Conservation (phyloP, 2,888 invertebrate species). For the Cephalotes varians region DNA sequence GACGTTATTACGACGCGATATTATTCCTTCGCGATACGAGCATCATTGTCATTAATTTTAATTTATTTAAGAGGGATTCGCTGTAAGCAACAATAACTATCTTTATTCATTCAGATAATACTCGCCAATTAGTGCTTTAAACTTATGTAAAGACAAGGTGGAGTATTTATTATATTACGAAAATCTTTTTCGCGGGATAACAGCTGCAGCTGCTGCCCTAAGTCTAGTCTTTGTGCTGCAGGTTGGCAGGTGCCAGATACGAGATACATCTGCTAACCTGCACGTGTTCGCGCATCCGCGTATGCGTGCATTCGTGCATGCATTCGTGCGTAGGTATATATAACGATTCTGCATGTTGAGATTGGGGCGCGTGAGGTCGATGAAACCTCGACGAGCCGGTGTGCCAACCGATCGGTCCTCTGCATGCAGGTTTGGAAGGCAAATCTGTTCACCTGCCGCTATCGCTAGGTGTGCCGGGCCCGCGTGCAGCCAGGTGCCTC, state of each 20-base stretch:
- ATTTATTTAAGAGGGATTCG: background rate
- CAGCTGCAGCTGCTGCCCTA: conserved; percentile 65
- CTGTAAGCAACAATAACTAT: background rate
- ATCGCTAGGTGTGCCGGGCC: conserved; percentile 45
- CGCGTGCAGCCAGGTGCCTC: conserved; percentile 73
- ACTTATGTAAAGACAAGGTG: background rate
- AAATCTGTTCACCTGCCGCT: conserved; percentile 76
- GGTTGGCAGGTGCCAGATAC: conserved; percentile 78
- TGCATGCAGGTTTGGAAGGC: conserved; percentile 33
- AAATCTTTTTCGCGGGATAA: conserved; percentile 49
- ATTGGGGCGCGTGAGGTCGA: conserved; percentile 17
- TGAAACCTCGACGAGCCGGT: conserved; percentile 58
- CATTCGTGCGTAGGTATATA: background rate
- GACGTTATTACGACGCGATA: conserved; percentile 17
- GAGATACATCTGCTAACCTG: conserved; percentile 79
- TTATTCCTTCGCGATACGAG: background rate
- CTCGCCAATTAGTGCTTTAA: background rate
- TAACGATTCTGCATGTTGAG: background rate
- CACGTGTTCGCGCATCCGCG: conserved; percentile 39
- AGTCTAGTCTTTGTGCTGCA: conserved; percentile 69
- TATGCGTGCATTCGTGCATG: conserved; percentile 12
- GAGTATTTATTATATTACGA: background rate
- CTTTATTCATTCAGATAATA: background rate
- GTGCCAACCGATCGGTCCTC: conserved; percentile 46
- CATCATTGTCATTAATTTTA: background rate